Conservation (phyloP, 2,888 invertebrate genomes). For the Drosophila paranaensis region DNA sequence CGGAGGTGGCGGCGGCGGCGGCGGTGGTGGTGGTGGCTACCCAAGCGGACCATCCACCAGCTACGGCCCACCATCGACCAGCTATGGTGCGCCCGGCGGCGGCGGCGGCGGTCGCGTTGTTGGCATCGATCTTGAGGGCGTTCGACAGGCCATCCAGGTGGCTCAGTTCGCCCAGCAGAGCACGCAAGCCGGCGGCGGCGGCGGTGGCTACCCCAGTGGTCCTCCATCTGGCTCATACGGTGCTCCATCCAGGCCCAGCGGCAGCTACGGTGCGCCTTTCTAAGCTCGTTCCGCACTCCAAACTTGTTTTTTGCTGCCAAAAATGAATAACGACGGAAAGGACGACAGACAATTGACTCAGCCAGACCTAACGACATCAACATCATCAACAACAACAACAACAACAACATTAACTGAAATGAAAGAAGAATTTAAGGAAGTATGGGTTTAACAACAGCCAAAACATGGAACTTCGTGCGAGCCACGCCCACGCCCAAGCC, state of each 20-base stretch:
- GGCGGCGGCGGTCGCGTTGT: constrained; percentile 87
- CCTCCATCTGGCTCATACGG: constrained; percentile 87
- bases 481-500: constrained; percentile 42
- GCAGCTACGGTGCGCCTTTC: constrained; percentile 88
- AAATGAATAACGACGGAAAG: constrained; percentile 61
- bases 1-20: constrained; percentile 85
- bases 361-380: constrained; percentile 45
- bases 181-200: constrained; percentile 85
- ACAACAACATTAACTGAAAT: constrained; percentile 45
- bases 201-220: constrained; percentile 85
- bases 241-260: constrained; percentile 87
- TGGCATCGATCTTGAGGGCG: constrained; percentile 93
- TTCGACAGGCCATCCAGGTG: constrained; percentile 94
- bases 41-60: constrained; percentile 86
- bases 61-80: constrained; percentile 87
- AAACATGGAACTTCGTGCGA: constrained; percentile 29
- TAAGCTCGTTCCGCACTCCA: constrained; percentile 57
- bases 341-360: constrained; percentile 45
- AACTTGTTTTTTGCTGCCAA: constrained; percentile 67
- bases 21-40: constrained; percentile 83
- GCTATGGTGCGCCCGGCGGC: constrained; percentile 87
- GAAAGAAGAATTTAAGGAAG: constrained; percentile 49
- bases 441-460: constrained; percentile 39
- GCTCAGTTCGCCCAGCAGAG: constrained; percentile 92
- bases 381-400: constrained; percentile 40